Evolutionary conservation across 2,888 invertebrate species (phyloP), one percentile per base, ranked within the genome.

Genomic region (Kryphioiulus occultus): DNA sequence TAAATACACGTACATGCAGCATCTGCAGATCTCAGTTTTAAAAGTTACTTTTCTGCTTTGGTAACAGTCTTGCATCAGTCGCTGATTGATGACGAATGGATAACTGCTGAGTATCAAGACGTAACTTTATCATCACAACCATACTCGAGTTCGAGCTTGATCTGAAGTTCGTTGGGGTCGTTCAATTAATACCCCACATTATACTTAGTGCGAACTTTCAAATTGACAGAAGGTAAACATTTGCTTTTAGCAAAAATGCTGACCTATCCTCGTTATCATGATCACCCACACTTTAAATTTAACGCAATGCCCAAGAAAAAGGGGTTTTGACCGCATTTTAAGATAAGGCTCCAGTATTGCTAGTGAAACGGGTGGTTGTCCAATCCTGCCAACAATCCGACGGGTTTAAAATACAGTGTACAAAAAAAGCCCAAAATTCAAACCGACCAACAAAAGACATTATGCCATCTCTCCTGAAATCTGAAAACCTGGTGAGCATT

Each of bases 401-500:
- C 22, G 26, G 22, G 68, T 68, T 68, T 68, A 26, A 10, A n/a
- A 68, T 68, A 26, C 68, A 68, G 68, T 10, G n/a, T 22, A 68
- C 12, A 22, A 68, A 68, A 68, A 68, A 68, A 22, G 9, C 9
- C 26, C 10, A 68, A 68, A 68, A 26, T 68, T 68, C 68, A 10
- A 68, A 68, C 68, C 68, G 68, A 68, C 68, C 68, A 68, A 68
- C 68, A 68, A 68, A 68, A 30, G 78, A 78, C 78, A 78, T 78
- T 78, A 78, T 78, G 30, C 78, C 78, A 78, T 78, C 78, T 78
- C 78, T 78, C 30, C 78, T 30, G 3, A 32, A 78, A 85, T 85
- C 39, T 85, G 32, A 42, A 44, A 85, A 39, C 85, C 44, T 85
- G 85, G 44, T 44, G 85, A 85, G 44, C 85, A 85, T 85, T 85